Base-by-base conservation (phyloP, 1,140 invertebrate species). In the Drosophila neocordata region DNA sequence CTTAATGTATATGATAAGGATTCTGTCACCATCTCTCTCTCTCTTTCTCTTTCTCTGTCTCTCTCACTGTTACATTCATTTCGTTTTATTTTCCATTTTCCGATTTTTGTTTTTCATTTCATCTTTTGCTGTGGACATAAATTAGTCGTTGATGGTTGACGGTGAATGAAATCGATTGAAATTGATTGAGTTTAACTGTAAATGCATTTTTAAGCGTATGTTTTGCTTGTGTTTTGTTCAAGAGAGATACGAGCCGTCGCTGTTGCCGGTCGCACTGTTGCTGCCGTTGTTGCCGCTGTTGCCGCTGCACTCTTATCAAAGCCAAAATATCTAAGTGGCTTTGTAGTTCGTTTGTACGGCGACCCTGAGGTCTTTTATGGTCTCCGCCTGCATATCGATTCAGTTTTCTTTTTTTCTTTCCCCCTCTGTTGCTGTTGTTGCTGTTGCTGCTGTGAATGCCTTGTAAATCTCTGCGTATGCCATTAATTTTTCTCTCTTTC, bases 131-230 rank as follows among this genome's bases (percentile, higher is more conserved):
- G 34, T 20, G 38, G 51, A 58, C 62, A 65, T 65, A 65, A 65
- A 65, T 65, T 55, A 41, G 48, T 37, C 22, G 62, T 18, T 48
- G 37, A 64, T 37, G 13, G 67, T 69, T 44, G 76, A 52, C 52
- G 65, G 73, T 79, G 74, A 88, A 89, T 88, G 83, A 88, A 88
- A 79, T 77, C 79, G 79, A 88, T 89, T 83, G 83, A 79, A 88
- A 79, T 77, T 88, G 79, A 88, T 88, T 88, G 84, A 88, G 83
- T 89, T 88, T 88, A 88, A 88, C 83, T 88, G 83, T 88, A 88
- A 88, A 88, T 87, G 83, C 83, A 87, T 87, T 87, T 87, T 87
- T 87, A 87, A 87, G 83, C 79, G 83, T 88, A 83, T 88, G 79
- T 87, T 87, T 88, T 88, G 83, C 83, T 88, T 13, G 82, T 87